These are phyloP conservation scores for Strigops habroptila DNA, from an alignment of 2,113 vertebrate species.

Conservation along the genomic window DNA sequence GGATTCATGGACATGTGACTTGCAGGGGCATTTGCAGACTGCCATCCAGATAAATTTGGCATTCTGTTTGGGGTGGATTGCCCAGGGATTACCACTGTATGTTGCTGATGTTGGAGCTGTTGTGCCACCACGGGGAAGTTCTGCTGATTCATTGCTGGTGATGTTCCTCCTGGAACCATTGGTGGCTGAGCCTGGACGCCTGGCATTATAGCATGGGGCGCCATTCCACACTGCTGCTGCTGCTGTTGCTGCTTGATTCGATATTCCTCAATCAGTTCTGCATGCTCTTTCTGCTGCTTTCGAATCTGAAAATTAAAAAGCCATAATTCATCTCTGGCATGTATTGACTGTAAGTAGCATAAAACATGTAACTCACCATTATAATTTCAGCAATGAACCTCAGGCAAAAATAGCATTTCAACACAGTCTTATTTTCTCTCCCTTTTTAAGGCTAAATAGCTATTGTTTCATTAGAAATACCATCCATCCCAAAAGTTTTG, in stretches of 20 bases:
- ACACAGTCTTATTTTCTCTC: neutral
- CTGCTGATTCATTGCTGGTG: slow-evolving; percentile 70
- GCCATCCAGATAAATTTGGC: slow-evolving; percentile 78
- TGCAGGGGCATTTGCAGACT: slow-evolving; percentile 47
- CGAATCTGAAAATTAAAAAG: slow-evolving; percentile 79
- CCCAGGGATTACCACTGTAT: slow-evolving; percentile 66
- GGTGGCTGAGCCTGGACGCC: slow-evolving; percentile 74
- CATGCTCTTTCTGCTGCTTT: slow-evolving; percentile 96
- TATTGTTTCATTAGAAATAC: neutral
- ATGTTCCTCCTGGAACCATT: slow-evolving; percentile 69
- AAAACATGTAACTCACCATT: neutral
- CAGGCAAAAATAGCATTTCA: neutral
- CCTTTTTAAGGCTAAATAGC: neutral
- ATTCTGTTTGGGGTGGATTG: slow-evolving; percentile 63
- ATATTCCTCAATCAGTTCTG: slow-evolving; percentile 94
- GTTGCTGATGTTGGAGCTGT: slow-evolving; percentile 73
- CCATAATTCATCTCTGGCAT: neutral
- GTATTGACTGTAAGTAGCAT: neutral
- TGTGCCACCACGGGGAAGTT: slow-evolving; percentile 72
- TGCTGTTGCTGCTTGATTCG: slow-evolving; percentile 87
- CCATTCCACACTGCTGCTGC: slow-evolving; percentile 78
- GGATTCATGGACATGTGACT: slow-evolving; percentile 69
- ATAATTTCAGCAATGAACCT: neutral
- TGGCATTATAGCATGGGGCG: slow-evolving; percentile 77
- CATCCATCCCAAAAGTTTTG: neutral